Conservation (phyloP, 1,140 invertebrate species). For the Leptinotarsa lineolata region DNA sequence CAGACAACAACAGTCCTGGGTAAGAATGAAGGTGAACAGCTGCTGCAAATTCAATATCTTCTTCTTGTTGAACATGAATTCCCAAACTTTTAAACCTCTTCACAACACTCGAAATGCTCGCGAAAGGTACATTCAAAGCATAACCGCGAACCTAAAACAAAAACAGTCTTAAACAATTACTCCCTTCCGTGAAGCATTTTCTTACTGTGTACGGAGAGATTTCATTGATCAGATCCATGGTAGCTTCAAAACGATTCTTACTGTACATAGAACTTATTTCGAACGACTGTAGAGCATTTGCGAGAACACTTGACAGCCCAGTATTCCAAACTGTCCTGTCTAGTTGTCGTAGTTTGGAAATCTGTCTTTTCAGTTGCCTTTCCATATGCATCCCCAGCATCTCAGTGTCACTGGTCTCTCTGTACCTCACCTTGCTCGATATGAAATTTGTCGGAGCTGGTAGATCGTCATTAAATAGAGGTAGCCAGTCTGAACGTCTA, state of each 20-base stretch:
- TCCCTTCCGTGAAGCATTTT: background rate
- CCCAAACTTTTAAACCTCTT: conserved; percentile 17
- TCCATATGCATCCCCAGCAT: conserved; percentile 40
- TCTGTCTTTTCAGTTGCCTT: conserved; percentile 40
- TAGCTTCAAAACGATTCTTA: conserved; percentile 19
- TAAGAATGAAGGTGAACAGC: conserved; percentile 23
- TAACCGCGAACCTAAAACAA: conserved; percentile 23
- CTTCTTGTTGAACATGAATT: conserved; percentile 14
- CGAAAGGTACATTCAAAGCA: conserved; percentile 11
- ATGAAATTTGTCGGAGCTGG: conserved; percentile 43
- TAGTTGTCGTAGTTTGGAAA: conserved; percentile 41
- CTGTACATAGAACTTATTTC: conserved; percentile 24
- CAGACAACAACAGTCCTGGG: conserved; percentile 18
- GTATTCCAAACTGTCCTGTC: conserved; percentile 47
- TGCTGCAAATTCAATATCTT: conserved; percentile 17
- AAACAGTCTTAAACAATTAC: background rate
- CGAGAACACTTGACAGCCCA: conserved; percentile 14
- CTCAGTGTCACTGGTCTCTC: conserved; percentile 25
- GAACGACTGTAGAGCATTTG: conserved; percentile 6
- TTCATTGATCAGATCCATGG: conserved; percentile 8
- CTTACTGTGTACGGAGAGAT: conserved; percentile 20
- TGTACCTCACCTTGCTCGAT: conserved; percentile 42
- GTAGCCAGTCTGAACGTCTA: conserved; percentile 44
- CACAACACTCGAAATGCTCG: background rate
- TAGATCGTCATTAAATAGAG: conserved; percentile 42